Evolutionary conservation across 2,888 invertebrate genomes (phyloP), one percentile per base, ranked within the genome.

Genomic region (Colostygia pectinataria): DNA sequence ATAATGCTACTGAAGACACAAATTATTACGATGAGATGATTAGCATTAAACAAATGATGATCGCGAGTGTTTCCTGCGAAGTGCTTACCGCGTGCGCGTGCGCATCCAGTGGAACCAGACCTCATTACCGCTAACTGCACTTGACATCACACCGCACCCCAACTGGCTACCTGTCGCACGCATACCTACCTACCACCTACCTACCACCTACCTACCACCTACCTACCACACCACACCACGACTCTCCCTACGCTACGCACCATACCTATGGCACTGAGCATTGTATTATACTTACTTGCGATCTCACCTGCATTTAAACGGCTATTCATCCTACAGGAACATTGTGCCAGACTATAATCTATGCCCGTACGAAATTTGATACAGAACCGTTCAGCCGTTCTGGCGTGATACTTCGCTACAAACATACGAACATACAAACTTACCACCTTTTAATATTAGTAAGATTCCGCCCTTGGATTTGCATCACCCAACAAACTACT

Each of bases 1-100:
- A 20, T 5, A 6, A 20, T 20, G 20, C 6, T 5, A 20, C 6
- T 5, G 6, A 20, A 28, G 7, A 13, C 20, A 36, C 20, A 12
- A 37, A 47, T n/a, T 39, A 40, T 23, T 24, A 25, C 23, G 31
- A 33, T 9, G 18, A 15, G 23, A 24, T 29, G 29, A 40, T 40
- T 33, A 33, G 20, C 39, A 47, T 47, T 28, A 29, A 28, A 36
- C 29, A 40, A 46, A 47, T 34, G 24, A 36, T 40, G 39, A 31
- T 44, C 31, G 24, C 38, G 9, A 18, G 37, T 6, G 37, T 12
- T 45, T 25, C 44, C 43, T 23, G 29, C 7, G 39, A 24, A n/a
- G 8, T 2, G 37, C 2, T 1, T 4, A 14, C 9, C 14, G 25
- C 24, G n/a, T n/a, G 25, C 32, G 8, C 8, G 13, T 9, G 28